phyloP scores from a whole-genome alignment of 2,888 invertebrate genomes.

The Chromoteleia sp. region DNA sequence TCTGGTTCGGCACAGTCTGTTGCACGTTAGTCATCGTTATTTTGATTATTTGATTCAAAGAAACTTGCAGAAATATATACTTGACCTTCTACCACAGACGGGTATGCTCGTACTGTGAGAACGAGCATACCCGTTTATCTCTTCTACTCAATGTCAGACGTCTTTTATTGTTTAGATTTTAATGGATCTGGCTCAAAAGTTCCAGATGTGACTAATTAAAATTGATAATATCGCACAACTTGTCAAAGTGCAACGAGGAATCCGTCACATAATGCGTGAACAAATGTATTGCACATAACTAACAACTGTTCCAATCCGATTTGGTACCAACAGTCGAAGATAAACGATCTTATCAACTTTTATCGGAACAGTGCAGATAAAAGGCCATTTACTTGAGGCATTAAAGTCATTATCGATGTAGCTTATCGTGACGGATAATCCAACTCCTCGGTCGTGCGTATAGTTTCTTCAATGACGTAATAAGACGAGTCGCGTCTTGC shows the following conservation, averaged over 20 bases:
- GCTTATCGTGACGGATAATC: constrained; percentile 47
- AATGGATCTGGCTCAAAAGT: neutral
- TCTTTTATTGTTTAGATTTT: neutral
- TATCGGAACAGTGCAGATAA: constrained; percentile 64
- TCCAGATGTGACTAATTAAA: neutral
- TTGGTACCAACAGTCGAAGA: constrained; percentile 10
- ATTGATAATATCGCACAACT: neutral
- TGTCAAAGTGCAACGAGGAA: neutral
- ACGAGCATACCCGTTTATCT: constrained; percentile 66
- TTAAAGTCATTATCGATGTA: constrained; percentile 46
- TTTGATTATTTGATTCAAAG: constrained; percentile 26
- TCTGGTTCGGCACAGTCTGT: constrained; percentile 69
- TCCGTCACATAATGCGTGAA: neutral
- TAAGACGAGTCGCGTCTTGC: constrained; percentile 58
- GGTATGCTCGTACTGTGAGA: constrained; percentile 67
- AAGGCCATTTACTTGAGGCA: constrained; percentile 38
- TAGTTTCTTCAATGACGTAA: constrained; percentile 33
- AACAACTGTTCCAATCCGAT: constrained; percentile 14
- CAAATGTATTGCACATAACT: constrained; percentile 18
- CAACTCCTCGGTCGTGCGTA: neutral
- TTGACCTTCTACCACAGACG: constrained; percentile 26
- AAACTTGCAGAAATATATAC: constrained; percentile 24
- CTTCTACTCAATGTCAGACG: constrained; percentile 10
- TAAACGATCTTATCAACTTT: constrained; percentile 63
- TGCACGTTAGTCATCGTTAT: constrained; percentile 75